Evolutionary conservation across 2,888 invertebrate species (phyloP).

Genomic region (Pimpla rufipes): DNA sequence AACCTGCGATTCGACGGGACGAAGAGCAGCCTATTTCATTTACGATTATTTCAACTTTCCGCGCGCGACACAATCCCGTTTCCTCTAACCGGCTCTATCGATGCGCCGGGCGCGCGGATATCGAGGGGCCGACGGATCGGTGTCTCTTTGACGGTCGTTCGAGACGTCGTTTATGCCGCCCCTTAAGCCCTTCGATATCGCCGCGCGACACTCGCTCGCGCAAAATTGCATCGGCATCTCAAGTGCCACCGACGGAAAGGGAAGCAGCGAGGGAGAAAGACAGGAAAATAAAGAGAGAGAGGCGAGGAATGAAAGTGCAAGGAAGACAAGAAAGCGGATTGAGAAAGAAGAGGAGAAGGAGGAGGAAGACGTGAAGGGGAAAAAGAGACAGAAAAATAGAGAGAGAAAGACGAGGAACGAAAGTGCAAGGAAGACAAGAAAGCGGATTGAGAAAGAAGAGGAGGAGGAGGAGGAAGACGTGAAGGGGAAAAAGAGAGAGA

Average conservation of each 20-base stretch:
- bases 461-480: conserved; percentile 2
- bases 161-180: conserved; percentile 64
- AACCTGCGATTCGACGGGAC: conserved; percentile 9
- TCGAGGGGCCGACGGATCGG: conserved; percentile 11
- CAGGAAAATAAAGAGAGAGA: neutral
- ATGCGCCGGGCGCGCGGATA: conserved; percentile 1
- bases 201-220: conserved; percentile 45
- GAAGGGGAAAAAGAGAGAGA: no score
- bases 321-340: conserved; percentile 1
- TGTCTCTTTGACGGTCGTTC: conserved; percentile 64
- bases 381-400: conserved; percentile 6
- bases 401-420: conserved; percentile 18
- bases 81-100: neutral
- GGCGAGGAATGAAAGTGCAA: conserved; percentile 1
- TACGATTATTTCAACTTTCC: conserved; percentile 39
- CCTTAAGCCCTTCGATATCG: conserved; percentile 60
- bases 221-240: conserved; percentile 66
- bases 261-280: neutral
- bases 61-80: neutral
- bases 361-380: neutral
- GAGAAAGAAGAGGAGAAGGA: conserved; percentile 4
- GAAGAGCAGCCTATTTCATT: conserved; percentile 48
- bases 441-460: conserved; percentile 9
- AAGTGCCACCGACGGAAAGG: conserved; percentile 41
- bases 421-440: conserved; percentile 18